Percentiles rank a stretch among this genome's conserved stretches.
These are phyloP conservation scores for Nesoenas mayeri DNA, from an alignment of 2,113 vertebrate species.

Conservation along the genomic window DNA sequence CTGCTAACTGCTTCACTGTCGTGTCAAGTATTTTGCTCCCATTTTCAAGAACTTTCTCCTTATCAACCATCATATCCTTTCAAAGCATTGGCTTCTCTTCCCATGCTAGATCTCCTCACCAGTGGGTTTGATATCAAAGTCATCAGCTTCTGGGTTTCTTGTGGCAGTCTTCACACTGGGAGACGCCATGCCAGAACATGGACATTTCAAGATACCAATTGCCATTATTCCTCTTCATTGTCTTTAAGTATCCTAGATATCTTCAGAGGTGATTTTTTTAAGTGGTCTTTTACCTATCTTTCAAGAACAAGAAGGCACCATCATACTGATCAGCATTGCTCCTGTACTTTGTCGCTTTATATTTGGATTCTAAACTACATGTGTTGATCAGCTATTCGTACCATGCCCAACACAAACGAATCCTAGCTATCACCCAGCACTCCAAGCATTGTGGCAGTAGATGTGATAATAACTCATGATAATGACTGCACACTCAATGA, in stretches of 20 bases:
- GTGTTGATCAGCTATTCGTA: background rate
- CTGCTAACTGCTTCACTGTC: background rate
- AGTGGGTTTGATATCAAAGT: background rate
- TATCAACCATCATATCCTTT: background rate
- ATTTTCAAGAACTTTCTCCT: background rate
- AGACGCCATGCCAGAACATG: background rate
- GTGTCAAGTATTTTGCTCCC: background rate
- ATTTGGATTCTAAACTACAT: background rate
- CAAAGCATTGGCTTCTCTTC: background rate
- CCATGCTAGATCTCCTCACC: background rate
- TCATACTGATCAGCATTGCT: background rate
- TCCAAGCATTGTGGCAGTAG: background rate
- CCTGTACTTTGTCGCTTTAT: background rate
- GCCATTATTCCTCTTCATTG: background rate
- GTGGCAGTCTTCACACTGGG: background rate
- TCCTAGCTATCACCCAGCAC: background rate
- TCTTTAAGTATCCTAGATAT: background rate
- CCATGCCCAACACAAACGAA: accelerated
- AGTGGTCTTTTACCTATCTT: background rate
- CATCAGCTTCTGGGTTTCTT: background rate
- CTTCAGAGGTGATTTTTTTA: background rate
- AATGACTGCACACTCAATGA: background rate
- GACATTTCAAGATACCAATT: background rate
- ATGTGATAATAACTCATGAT: background rate
- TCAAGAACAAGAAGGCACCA: background rate